Evolutionary conservation across 2,113 vertebrate genomes (phyloP).

Genomic region (Vidua chalybeata): DNA sequence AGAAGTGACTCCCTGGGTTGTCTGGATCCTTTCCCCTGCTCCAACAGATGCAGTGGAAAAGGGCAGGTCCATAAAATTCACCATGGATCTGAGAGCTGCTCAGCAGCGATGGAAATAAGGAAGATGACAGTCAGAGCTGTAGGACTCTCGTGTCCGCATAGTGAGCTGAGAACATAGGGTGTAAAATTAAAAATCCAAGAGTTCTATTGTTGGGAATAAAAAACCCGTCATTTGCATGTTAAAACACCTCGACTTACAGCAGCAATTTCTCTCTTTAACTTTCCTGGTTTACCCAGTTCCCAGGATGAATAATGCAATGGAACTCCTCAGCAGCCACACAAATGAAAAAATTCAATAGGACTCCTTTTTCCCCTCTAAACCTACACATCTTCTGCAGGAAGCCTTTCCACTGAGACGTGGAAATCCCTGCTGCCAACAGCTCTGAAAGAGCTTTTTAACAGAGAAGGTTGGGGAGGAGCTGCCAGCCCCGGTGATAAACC

Average conservation of each 20-base stretch:
- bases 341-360: not conserved
- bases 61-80: slow-evolving; percentile 37
- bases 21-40: not conserved
- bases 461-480: not conserved
- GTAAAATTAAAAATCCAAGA: not conserved
- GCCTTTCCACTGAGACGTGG: not conserved
- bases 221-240: not conserved
- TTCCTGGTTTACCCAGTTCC: not conserved
- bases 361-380: not conserved
- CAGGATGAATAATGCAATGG: slow-evolving; percentile 46
- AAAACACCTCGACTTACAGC: not conserved
- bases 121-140: not conserved
- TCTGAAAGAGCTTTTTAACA: not conserved
- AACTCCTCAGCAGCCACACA: slow-evolving; percentile 11
- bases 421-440: not conserved
- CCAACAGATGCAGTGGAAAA: not conserved
- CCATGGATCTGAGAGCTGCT: not conserved
- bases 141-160: not conserved
- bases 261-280: not conserved
- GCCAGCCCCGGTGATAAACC: not conserved
- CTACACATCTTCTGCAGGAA: not conserved
- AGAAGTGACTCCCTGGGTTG: not conserved
- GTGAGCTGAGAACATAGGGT: not conserved
- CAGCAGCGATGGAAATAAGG: not conserved
- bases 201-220: not conserved